phyloP scores from a whole-genome alignment of 2,888 invertebrate genomes.

The Gasteruption jaculator region DNA sequence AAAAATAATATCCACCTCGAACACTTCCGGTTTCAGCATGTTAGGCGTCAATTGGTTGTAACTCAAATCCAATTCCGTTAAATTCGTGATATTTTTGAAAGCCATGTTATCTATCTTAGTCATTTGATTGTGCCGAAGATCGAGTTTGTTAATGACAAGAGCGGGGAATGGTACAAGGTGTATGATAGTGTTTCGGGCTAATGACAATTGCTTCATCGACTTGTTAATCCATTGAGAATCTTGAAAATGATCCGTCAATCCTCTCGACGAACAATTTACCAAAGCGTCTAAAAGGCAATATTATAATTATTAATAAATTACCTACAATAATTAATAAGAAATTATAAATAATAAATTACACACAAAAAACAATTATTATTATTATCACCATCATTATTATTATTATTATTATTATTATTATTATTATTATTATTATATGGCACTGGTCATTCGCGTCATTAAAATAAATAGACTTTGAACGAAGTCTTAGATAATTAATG shows the following conservation, averaged over 20 bases:
- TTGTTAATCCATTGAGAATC: constrained; percentile 55
- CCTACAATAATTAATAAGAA: constrained; percentile 1
- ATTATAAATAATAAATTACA: too few species aligned
- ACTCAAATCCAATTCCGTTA: constrained; percentile 66
- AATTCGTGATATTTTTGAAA: constrained; percentile 62
- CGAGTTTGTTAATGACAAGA: constrained; percentile 55
- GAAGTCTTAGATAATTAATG: too few species aligned
- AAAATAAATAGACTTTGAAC: too few species aligned
- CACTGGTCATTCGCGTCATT: too few species aligned
- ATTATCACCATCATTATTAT: too few species aligned
- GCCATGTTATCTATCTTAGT: constrained; percentile 58
- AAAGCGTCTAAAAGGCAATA: constrained; percentile 17
- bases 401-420: too few species aligned
- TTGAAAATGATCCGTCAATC: constrained; percentile 54
- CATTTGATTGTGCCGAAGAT: constrained; percentile 64
- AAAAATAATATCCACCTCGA: constrained; percentile 69
- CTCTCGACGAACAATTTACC: constrained; percentile 57
- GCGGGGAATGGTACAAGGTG: constrained; percentile 57
- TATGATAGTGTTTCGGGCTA: constrained; percentile 32
- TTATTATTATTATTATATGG: too few species aligned
- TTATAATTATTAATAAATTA: constrained; percentile 1
- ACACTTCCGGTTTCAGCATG: constrained; percentile 61
- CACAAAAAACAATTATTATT: too few species aligned
- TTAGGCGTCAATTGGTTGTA: constrained; percentile 63
- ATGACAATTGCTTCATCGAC: constrained; percentile 41